A percentile compares a stretch with the other conserved stretches of the same genome.
Conservation (phyloP, 2,888 invertebrate species). For the Capitulum mitella region DNA sequence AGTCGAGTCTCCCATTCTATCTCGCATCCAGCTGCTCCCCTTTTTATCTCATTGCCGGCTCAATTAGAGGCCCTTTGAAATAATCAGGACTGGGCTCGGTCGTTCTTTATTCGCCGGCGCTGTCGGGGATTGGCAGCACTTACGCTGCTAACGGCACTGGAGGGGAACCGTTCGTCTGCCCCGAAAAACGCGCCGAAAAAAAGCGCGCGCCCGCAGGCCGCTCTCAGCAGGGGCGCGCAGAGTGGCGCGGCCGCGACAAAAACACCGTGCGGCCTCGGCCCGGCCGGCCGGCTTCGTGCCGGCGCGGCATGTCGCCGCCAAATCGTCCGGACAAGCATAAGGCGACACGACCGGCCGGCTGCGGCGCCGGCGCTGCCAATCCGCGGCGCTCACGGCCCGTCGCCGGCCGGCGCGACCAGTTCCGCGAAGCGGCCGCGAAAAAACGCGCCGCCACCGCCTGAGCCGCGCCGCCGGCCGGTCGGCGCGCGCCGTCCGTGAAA, state of each 20-base stretch:
- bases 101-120: not conserved
- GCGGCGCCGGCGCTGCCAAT: not conserved
- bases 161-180: not conserved
- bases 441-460: not conserved
- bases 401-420: not conserved
- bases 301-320: not conserved
- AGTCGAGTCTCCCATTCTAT: not conserved
- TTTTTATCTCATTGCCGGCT: conserved; percentile 14
- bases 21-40: not conserved
- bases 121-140: not conserved
- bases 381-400: not conserved
- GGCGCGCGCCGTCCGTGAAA: not conserved
- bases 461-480: not conserved
- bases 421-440: not conserved
- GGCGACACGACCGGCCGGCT: not conserved
- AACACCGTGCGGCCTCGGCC: not conserved
- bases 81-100: not conserved
- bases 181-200: not conserved
- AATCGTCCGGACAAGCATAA: not conserved
- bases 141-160: not conserved
- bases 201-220: not conserved
- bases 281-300: not conserved
- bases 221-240: not conserved
- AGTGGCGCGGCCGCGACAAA: not conserved
- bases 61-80: conserved; percentile 18